Evolutionary conservation across 2,888 invertebrate genomes (phyloP), one percentile per base, ranked within the genome.

Genomic region (Seira musarum): DNA sequence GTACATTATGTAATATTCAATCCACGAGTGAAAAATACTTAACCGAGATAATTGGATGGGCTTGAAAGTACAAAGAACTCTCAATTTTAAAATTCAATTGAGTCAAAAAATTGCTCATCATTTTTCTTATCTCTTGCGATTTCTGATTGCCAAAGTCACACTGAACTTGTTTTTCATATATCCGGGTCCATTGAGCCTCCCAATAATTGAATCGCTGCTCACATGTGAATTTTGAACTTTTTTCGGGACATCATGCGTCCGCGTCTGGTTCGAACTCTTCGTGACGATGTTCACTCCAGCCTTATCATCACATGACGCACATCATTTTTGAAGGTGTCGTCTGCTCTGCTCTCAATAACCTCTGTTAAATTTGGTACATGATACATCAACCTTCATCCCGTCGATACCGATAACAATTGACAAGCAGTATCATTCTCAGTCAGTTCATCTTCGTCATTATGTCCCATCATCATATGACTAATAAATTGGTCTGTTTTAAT

Each of bases 331-430:
- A 53, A 13, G 17, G 53, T 53, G 53, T 53, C 15, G 30, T 17
- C n/a, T 53, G 53, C 53, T n/a, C 15, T 3, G 13, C 15, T 17
- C 53, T 53, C 53, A 2, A 15, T 53, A 53, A 53, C 53, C 53
- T 13, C 53, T 53, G 53, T 30, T 5, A 30, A 30, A 30, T 5
- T 30, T 30, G 3, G 53, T 53, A 53, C 53, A 53, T 53, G 53
- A 53, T 53, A n/a, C 53, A 53, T 53, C n/a, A 53, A n/a, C 15
- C 53, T n/a, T 13, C 15, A 13, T n/a, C 15, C 3, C 15, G 17
- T 53, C 17, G 30, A 53, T 17, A n/a, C 53, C 15, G 53, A 53
- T 53, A 53, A 53, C 53, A 53, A 53, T 53, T 53, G 53, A 53
- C 53, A 53, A 53, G 53, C 53, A 17, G 3, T 53, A 5, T 30